Conservation (phyloP, 2,113 vertebrate genomes). For the Phylloscopus whistleri region DNA sequence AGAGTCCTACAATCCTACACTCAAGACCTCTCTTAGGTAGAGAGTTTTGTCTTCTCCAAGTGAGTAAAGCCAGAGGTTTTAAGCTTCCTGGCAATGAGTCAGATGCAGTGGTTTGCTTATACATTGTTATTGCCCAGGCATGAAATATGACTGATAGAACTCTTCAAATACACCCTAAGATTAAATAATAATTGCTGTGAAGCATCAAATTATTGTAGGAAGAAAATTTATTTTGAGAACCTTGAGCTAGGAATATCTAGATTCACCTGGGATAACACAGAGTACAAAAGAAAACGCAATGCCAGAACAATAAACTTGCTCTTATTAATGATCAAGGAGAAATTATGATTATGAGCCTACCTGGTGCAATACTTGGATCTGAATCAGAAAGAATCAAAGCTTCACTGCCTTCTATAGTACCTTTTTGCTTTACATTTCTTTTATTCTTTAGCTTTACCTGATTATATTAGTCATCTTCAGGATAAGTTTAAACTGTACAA, state of each 20-base stretch:
- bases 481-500: background rate
- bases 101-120: background rate
- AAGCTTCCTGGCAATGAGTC: background rate
- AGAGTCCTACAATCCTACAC: background rate
- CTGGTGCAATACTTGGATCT: background rate
- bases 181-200: background rate
- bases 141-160: background rate
- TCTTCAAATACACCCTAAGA: background rate
- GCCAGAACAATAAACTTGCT: background rate
- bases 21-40: background rate
- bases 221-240: background rate
- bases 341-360: background rate
- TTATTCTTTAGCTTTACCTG: background rate
- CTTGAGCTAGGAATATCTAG: background rate
- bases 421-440: background rate
- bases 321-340: background rate
- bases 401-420: background rate
- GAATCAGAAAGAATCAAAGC: background rate
- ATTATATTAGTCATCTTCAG: background rate
- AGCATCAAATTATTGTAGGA: background rate
- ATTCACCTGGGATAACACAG: background rate
- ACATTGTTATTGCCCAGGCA: background rate
- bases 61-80: background rate
- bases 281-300: background rate
- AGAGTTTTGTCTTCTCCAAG: background rate